A percentile compares a stretch with the other conserved stretches of the same genome.
phyloP scores from a whole-genome alignment of 2,888 invertebrate species.

The Marasmarcha lunaedactyla region DNA sequence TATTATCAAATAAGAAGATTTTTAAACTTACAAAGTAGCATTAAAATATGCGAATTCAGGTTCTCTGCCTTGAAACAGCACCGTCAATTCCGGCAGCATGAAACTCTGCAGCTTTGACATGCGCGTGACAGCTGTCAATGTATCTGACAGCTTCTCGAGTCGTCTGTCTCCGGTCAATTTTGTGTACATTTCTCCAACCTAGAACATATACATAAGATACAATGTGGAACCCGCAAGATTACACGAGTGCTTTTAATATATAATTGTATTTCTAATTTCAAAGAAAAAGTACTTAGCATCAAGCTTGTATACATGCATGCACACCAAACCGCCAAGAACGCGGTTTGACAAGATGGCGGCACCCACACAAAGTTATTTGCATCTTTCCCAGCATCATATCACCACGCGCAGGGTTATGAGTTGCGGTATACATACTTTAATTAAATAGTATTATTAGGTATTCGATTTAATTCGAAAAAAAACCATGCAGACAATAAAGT shows the following conservation, averaged over 20 bases:
- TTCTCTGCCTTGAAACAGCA: conserved; percentile 26
- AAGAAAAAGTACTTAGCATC: no score
- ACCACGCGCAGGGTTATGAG: no score
- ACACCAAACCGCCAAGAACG: neutral
- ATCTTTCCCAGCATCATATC: no score
- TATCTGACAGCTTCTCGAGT: conserved; percentile 42
- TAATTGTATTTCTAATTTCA: no score
- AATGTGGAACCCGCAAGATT: conserved; percentile 1
- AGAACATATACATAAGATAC: conserved; percentile 18
- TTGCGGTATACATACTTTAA: no score
- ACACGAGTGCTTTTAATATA: conserved; percentile 2
- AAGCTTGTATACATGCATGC: no score
- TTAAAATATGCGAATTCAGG: conserved; percentile 46
- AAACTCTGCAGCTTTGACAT: conserved; percentile 51
- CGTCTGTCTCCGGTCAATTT: conserved; percentile 60
- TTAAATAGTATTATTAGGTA: no score
- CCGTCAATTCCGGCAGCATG: conserved; percentile 51
- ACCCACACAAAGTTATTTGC: no score
- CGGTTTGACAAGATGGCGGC: no score
- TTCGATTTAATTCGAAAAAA: no score
- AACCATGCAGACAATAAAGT: no score
- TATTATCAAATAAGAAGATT: no score
- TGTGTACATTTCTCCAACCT: conserved; percentile 57
- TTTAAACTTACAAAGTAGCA: conserved; percentile 44
- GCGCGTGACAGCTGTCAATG: conserved; percentile 48